Base-by-base conservation (phyloP, 2,113 vertebrate genomes). In the Tapirus terrestris region DNA sequence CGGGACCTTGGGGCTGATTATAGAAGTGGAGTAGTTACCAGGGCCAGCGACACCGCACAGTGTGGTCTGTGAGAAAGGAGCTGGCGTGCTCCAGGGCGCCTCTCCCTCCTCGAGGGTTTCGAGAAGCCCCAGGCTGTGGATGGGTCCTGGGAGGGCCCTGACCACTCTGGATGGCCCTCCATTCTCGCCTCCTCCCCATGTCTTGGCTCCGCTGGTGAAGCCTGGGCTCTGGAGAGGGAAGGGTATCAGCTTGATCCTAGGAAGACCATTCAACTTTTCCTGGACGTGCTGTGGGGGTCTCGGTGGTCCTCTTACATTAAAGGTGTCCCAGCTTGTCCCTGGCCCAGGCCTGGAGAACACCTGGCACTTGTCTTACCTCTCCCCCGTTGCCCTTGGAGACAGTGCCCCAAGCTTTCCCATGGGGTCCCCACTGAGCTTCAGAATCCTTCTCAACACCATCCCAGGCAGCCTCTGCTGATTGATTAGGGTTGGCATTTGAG, bases 1-100 rank as follows among this genome's bases (percentile, higher is more conserved):
- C 0, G 25, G 25, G 29, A 45, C 17, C 56, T 1, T 36, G 1
- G 33, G 53, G 94, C 63, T 89, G 2, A 63, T 80, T 39, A 73
- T 2, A 48, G 56, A 39, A 58, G 81, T 29, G 58, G 51, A 39
- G 13, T 21, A 8, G 48, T 72, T 16, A 56, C n/a, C 75, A 7
- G 14, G 73, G 6, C 90, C 21, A 0, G 81, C 68, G 2, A 60
- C 0, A 21, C 84, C 3, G 0, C n/a, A 6, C 9, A 2, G 39
- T 2, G 17, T 8, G 0, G 16, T 31, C 56, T 7, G 23, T 13
- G 72, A 6, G 14, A 21, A 17, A 5, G 0, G 14, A 23, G 36
- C 36, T 1, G n/a, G 33, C 5, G 0, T 0, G 0, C 4, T 29
- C n/a, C 17, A 0, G 21, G 2, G 36, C 1, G 0, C 45, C 56